Conservation (phyloP, 2,113 vertebrate species). For the Cettia cetti region DNA sequence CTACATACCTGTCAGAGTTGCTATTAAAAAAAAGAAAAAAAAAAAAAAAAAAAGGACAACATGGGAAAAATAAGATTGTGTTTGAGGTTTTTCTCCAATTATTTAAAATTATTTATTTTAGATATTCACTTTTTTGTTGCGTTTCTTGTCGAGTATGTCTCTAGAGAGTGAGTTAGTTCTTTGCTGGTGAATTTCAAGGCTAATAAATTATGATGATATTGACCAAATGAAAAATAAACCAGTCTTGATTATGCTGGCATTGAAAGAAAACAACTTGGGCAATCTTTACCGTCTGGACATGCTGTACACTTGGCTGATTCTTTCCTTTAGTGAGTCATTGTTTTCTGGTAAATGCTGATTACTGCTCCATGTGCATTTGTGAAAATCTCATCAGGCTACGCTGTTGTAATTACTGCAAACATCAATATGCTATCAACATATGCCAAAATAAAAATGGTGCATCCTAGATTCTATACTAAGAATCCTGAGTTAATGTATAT, state of each 20-base stretch:
- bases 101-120: neutral
- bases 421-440: neutral
- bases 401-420: neutral
- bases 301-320: slow-evolving; percentile 16
- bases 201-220: neutral
- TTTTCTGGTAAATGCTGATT: slow-evolving; percentile 58
- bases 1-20: neutral
- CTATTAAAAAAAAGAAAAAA: neutral
- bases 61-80: neutral
- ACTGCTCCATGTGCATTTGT: neutral
- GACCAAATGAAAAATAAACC: slow-evolving; percentile 12
- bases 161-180: neutral
- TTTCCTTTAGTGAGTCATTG: slow-evolving; percentile 40
- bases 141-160: neutral
- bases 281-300: slow-evolving; percentile 54
- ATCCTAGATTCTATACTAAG: neutral
- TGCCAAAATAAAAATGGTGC: neutral
- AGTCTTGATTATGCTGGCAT: slow-evolving; percentile 47
- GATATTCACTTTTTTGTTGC: neutral
- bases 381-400: neutral
- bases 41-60: neutral
- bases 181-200: neutral
- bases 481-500: neutral
- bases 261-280: slow-evolving; percentile 41
- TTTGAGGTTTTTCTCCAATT: neutral